Conservation (phyloP, 1,140 invertebrate species). For the Cheumatopsyche charites region DNA sequence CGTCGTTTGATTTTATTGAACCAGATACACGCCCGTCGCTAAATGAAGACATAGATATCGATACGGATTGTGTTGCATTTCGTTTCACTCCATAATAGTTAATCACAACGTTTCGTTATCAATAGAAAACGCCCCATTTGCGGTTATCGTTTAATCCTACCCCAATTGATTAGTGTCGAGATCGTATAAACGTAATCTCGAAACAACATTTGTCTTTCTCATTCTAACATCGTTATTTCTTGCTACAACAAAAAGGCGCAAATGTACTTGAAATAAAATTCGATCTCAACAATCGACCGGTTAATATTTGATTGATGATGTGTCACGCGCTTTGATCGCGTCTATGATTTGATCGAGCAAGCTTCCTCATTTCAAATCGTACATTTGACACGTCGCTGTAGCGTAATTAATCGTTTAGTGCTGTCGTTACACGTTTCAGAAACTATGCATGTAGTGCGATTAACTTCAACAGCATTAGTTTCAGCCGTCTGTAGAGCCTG, state of each 20-base stretch:
- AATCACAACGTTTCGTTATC: background rate
- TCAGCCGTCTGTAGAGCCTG: background rate
- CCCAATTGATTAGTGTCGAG: no score
- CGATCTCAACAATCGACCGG: no score
- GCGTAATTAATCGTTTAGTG: background rate
- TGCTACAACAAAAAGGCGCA: no score
- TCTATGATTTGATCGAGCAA: background rate
- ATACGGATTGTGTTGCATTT: background rate
- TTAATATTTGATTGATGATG: background rate
- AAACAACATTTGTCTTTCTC: no score
- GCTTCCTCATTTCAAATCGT: no score
- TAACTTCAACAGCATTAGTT: background rate
- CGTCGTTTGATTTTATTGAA: no score
- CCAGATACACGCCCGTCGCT: no score
- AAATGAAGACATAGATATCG: slow-evolving; percentile 5
- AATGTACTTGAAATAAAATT: no score
- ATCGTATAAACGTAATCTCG: no score
- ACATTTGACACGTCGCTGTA: no score
- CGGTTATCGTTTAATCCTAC: background rate
- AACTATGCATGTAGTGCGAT: background rate
- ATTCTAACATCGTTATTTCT: no score
- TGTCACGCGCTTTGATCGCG: background rate
- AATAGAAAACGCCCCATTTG: background rate
- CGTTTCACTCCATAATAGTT: slow-evolving; percentile 19
- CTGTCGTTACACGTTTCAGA: background rate